phyloP scores from a whole-genome alignment of 1,140 invertebrate species.

The Drosophila bocki region DNA sequence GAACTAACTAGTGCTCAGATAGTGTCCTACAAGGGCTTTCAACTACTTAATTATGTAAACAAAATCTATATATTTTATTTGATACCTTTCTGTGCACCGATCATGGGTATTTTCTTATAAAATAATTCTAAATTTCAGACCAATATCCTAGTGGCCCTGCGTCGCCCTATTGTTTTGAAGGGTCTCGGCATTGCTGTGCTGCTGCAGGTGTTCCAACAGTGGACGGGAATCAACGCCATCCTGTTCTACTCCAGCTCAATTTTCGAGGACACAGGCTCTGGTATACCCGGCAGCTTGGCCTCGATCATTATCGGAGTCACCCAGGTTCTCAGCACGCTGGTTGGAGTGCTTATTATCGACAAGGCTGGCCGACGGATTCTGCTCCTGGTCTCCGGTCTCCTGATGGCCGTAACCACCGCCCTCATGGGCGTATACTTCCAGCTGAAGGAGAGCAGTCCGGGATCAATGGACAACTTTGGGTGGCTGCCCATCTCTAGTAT shows the following conservation, averaged over 20 bases:
- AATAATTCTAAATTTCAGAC: conserved; percentile 11
- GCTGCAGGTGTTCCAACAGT: conserved; percentile 68
- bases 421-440: conserved; percentile 89
- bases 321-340: conserved; percentile 89
- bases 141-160: conserved; percentile 31
- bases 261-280: conserved; percentile 58
- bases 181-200: conserved; percentile 62
- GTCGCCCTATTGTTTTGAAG: conserved; percentile 60
- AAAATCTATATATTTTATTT: too few species aligned
- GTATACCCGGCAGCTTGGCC: conserved; percentile 86
- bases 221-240: conserved; percentile 77
- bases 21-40: too few species aligned
- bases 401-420: conserved; percentile 88
- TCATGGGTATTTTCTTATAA: too few species aligned
- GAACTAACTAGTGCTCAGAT: too few species aligned
- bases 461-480: conserved; percentile 81
- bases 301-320: conserved; percentile 91
- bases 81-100: too few species aligned
- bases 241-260: conserved; percentile 74
- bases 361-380: conserved; percentile 89
- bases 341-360: conserved; percentile 88
- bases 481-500: conserved; percentile 91
- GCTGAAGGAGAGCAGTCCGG: conserved; percentile 82
- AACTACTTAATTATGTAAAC: too few species aligned
- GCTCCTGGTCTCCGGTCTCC: conserved; percentile 88